Conservation (phyloP, 1,140 invertebrate genomes). For the Leucophenga varia region DNA sequence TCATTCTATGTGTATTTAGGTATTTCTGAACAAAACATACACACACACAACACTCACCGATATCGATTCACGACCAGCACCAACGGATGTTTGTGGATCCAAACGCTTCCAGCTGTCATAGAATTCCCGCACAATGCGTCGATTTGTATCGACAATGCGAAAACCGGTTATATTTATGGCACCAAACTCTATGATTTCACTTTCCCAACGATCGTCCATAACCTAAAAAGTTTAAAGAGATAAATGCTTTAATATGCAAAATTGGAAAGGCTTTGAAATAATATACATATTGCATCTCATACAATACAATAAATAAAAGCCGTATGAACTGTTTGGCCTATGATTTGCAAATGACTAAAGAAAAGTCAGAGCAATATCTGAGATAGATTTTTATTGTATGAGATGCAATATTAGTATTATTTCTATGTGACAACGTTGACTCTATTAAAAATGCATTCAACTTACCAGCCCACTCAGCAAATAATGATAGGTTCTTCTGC, state of each 20-base stretch:
- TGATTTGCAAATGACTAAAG: too few species aligned
- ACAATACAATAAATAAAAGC: too few species aligned
- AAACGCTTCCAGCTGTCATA: constrained; percentile 75
- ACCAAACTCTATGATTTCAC: constrained; percentile 85
- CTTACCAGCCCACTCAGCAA: constrained; percentile 86
- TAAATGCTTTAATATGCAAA: background rate
- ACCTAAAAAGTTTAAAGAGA: constrained; percentile 62
- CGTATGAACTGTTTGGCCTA: too few species aligned
- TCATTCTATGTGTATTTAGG: too few species aligned
- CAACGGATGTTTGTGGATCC: constrained; percentile 66
- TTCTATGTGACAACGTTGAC: too few species aligned
- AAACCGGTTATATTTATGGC: constrained; percentile 97
- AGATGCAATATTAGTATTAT: too few species aligned
- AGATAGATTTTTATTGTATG: too few species aligned
- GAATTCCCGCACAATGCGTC: constrained; percentile 79
- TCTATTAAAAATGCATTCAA: too few species aligned
- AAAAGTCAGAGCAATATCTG: too few species aligned
- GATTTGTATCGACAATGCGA: constrained; percentile 80
- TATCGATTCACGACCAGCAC: constrained; percentile 73
- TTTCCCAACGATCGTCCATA: constrained; percentile 92
- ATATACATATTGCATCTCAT: too few species aligned
- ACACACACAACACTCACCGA: constrained; percentile 78
- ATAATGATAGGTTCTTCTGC: constrained; percentile 88
- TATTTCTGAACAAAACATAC: constrained; percentile 32
- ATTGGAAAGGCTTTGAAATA: too few species aligned